Evolutionary conservation across 2,888 invertebrate genomes (phyloP).

Genomic region (Xestia sexstrigata): DNA sequence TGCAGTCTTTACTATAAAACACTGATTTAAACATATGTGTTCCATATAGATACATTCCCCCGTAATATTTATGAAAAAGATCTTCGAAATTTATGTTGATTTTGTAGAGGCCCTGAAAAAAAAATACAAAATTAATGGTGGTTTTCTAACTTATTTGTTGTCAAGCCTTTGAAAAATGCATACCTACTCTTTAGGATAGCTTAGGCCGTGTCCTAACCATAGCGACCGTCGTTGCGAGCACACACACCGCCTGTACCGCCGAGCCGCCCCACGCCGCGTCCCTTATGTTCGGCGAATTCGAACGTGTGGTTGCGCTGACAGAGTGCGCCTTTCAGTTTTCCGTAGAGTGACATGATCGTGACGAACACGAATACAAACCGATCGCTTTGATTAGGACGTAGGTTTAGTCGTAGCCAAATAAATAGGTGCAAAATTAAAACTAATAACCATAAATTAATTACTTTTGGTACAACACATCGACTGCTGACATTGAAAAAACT

Average conservation of each 20-base stretch:
- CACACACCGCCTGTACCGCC: neutral
- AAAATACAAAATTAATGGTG: neutral
- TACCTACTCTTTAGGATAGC: neutral
- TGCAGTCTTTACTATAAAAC: constrained; percentile 26
- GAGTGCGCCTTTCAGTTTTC: neutral
- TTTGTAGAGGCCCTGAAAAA: constrained; percentile 26
- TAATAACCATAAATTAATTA: constrained; percentile 22
- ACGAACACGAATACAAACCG: neutral
- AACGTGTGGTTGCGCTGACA: too few relatives aligned
- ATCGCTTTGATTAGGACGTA: neutral
- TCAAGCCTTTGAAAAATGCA: neutral
- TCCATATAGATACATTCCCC: constrained; percentile 28
- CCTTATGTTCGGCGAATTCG: neutral
- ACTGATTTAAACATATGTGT: constrained; percentile 7
- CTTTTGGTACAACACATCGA: constrained; percentile 44
- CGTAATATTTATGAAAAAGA: constrained; percentile 26
- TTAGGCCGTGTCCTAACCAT: neutral
- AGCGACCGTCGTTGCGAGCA: neutral
- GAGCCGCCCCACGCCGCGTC: too few relatives aligned
- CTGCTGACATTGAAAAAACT: constrained; percentile 20
- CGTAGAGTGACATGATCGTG: neutral
- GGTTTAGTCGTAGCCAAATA: neutral
- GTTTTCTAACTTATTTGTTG: neutral
- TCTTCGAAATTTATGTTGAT: constrained; percentile 20
- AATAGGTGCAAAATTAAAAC: neutral